Conservation (phyloP, 2,797 vertebrate species). For the Oryzias sinensis region DNA sequence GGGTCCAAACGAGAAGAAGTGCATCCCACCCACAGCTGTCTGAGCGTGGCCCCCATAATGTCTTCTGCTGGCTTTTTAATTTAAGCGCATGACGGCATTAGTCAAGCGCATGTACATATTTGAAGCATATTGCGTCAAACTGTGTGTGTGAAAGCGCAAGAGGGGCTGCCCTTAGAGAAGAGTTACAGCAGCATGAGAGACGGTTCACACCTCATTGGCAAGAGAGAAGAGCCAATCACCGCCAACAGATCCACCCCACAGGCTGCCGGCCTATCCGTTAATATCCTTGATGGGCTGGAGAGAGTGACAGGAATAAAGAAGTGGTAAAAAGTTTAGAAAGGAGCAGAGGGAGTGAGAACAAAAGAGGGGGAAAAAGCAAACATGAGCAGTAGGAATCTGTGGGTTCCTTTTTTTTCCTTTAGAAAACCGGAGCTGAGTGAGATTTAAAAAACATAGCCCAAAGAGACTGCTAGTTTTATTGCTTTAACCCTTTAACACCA, state of each 20-base stretch:
- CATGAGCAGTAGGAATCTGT: slow-evolving; percentile 13
- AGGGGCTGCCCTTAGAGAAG: slow-evolving; percentile 56
- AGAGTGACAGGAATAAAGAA: slow-evolving; percentile 17
- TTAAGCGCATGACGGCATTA: slow-evolving; percentile 22
- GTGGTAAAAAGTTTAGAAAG: slow-evolving; percentile 3
- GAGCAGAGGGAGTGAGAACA: slow-evolving; percentile 11
- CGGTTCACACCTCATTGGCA: slow-evolving; percentile 75
- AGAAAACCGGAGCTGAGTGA: slow-evolving; percentile 14
- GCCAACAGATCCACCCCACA: slow-evolving; percentile 61
- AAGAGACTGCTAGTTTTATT: too few species aligned
- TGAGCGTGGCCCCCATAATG: background rate
- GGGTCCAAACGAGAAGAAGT: slow-evolving; percentile 11
- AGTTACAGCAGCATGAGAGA: slow-evolving; percentile 62
- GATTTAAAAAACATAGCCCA: slow-evolving; percentile 10
- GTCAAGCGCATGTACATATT: slow-evolving; percentile 32
- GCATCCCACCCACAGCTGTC: background rate
- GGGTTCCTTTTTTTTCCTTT: slow-evolving; percentile 8
- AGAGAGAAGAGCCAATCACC: slow-evolving; percentile 56
- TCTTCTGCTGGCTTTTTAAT: slow-evolving; percentile 36
- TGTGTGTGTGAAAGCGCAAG: slow-evolving; percentile 4
- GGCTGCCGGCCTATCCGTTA: slow-evolving; percentile 58
- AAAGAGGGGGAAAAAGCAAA: slow-evolving; percentile 22
- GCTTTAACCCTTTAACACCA: too few species aligned
- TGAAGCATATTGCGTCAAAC: slow-evolving; percentile 21
- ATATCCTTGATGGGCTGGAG: slow-evolving; percentile 40